Evolutionary conservation across 64 coral and sea anemone genomes (phyloP), one percentile per base, ranked within the genome.

Genomic region (Orbicella faveolata): DNA sequence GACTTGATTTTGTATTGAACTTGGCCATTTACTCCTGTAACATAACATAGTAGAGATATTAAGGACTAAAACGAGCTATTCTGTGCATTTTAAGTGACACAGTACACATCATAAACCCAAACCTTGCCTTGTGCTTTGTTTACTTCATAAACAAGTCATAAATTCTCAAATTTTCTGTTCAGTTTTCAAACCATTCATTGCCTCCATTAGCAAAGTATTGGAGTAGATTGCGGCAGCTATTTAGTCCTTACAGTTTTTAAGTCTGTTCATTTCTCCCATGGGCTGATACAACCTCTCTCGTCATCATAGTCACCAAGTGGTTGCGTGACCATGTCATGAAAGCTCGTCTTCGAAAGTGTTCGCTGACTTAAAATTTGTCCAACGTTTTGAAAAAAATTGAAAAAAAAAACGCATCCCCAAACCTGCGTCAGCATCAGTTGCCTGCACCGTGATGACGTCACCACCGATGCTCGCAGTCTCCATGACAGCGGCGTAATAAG

Each of bases 361-460:
- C 10, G 21, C 21, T n/a, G 10, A 70, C 1, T 11, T 70, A 23
- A 48, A 48, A 70, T 23, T 26, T 70, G n/a, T 10, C 23, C 21
- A 11, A n/a, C 67, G 3, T 26, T 70, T 70, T 25, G 4, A 70
- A 26, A 26, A 23, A 23, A n/a, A 25, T 3, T 30, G 1, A 2
- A 20, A 20, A 8, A 11, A 3, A 34, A 34, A 34, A 33, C 30
- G 33, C 41, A 61, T 36, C 59, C 53, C 20, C 77, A 48, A 26
- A 89, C 94, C 94, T 82, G 79, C 48, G 79, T 96, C 94, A 63
- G 63, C 51, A 63, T 96, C 94, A 48, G 34, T 73, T 4, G 94
- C 94, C 61, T 92, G 63, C 7, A 96, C 74, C 15, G 74, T 89
- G 20, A 96, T 59, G 61, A 96, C 75, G 41, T 83, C 75, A 80